These are phyloP conservation scores for Prietella phreatophila DNA, from an alignment of 2,113 vertebrate genomes.

Conservation along the genomic window DNA sequence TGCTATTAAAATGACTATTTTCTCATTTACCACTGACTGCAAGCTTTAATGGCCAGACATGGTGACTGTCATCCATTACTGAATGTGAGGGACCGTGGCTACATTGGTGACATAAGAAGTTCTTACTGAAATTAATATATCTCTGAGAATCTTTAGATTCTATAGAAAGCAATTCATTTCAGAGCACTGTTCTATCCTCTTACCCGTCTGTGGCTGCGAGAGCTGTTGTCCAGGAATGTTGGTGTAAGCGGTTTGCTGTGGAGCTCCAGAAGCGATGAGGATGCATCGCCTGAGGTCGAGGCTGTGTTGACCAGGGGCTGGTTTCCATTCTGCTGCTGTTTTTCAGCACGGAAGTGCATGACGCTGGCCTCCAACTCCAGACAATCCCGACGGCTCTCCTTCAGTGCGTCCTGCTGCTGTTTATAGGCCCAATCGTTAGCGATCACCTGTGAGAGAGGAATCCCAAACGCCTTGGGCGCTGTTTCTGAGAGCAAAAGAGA, in stretches of 20 bases:
- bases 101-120: background rate
- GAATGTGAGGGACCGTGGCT: background rate
- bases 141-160: background rate
- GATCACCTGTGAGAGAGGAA: constrained; percentile 78
- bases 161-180: background rate
- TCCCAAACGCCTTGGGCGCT: constrained; percentile 76
- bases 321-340: constrained; percentile 66
- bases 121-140: background rate
- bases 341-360: constrained; percentile 75
- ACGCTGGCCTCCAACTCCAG: constrained; percentile 81
- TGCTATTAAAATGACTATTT: background rate
- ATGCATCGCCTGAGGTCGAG: constrained; percentile 29
- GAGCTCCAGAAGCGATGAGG: constrained; percentile 5
- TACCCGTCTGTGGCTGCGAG: constrained; percentile 80
- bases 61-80: background rate
- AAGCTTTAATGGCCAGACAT: background rate
- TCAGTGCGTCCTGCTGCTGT: constrained; percentile 74
- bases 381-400: constrained; percentile 77
- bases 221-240: constrained; percentile 54
- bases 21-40: background rate
- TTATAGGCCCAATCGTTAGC: constrained; percentile 74
- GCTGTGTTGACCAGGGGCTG: constrained; percentile 40
- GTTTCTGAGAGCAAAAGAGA: constrained; percentile 63
- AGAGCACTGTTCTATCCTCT: constrained; percentile 17
- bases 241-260: constrained; percentile 68